Percentiles rank a stretch among this genome's conserved stretches.
These are phyloP conservation scores for Caenorhabditis sp. DNA, from an alignment of 2,888 invertebrate genomes.

Conservation along the genomic window DNA sequence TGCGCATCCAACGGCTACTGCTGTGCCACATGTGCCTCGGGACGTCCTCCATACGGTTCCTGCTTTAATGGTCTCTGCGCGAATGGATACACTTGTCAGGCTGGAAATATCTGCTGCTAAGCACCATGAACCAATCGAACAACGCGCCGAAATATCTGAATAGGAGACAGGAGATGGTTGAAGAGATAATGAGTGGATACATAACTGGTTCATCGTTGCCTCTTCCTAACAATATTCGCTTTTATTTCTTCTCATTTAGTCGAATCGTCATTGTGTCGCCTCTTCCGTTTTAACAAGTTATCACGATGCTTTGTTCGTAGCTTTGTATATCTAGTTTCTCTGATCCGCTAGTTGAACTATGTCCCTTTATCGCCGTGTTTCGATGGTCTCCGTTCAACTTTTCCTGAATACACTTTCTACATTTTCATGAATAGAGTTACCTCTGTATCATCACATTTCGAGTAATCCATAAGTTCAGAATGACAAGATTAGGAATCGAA, in stretches of 20 bases:
- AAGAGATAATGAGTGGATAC: constrained; percentile 10
- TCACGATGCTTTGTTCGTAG: constrained; percentile 15
- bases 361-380: no score
- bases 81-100: constrained; percentile 71
- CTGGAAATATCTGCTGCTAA: constrained; percentile 79
- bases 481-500: constrained; percentile 31
- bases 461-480: background rate
- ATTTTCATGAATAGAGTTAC: no score
- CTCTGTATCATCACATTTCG: no score
- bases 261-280: constrained; percentile 9
- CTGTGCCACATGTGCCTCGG: constrained; percentile 74
- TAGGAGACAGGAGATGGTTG: background rate
- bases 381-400: no score
- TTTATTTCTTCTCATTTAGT: constrained; percentile 30
- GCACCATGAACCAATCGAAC: constrained; percentile 6
- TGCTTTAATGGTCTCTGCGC: constrained; percentile 76
- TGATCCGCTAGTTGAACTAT: background rate
- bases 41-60: constrained; percentile 74
- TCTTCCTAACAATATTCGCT: constrained; percentile 15
- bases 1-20: constrained; percentile 74
- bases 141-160: constrained; percentile 9
- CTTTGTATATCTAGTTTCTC: constrained; percentile 13
- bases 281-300: constrained; percentile 18
- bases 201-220: constrained; percentile 55
- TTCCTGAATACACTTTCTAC: no score